These are phyloP conservation scores for Tipula helvola DNA, from an alignment of 2,888 invertebrate species.

Conservation along the genomic window DNA sequence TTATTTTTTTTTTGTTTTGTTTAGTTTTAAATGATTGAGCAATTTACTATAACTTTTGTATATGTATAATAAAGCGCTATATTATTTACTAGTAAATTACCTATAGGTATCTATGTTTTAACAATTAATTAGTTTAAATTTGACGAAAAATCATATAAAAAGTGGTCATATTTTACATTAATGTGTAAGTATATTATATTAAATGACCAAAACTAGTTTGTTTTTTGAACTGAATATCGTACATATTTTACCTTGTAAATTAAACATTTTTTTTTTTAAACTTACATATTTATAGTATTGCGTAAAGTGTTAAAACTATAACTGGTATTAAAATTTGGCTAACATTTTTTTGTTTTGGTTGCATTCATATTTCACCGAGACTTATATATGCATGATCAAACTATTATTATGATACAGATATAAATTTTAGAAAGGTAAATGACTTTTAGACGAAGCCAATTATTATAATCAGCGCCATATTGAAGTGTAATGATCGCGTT, in stretches of 20 bases:
- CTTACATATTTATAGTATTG: neutral
- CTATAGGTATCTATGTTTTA: neutral
- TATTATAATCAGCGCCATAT: neutral
- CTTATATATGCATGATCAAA: neutral
- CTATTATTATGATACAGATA: neutral
- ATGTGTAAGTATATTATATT: neutral
- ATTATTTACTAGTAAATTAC: neutral
- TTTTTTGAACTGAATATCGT: neutral
- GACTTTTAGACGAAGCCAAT: neutral
- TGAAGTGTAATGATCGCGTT: neutral
- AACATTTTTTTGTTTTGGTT: neutral
- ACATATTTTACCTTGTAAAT: neutral
- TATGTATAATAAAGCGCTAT: neutral
- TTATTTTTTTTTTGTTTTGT: neutral
- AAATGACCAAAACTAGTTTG: neutral
- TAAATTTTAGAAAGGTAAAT: neutral
- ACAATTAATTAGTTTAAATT: neutral
- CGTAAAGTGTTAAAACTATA: neutral
- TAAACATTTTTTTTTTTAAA: neutral
- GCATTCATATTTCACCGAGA: neutral
- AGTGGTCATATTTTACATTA: neutral
- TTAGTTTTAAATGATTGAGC: neutral
- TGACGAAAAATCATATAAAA: neutral
- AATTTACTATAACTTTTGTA: neutral
- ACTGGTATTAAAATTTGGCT: neutral